Evolutionary conservation across 2,797 vertebrate genomes (phyloP).

Genomic region (Muraenolepis orangiensis): DNA sequence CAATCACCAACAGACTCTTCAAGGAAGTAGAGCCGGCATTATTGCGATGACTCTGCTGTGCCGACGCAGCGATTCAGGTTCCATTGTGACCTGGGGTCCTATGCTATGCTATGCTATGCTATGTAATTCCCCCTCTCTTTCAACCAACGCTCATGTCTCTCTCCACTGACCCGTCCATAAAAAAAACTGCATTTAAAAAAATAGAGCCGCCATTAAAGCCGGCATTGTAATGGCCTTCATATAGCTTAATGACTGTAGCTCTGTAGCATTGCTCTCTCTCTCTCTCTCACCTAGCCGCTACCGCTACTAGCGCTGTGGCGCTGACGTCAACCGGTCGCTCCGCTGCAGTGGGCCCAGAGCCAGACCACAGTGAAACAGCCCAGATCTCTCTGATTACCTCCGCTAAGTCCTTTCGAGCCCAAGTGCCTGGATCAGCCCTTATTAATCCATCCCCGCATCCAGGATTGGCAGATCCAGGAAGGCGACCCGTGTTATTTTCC

Average conservation of each 20-base stretch:
- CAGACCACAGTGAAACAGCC: slow-evolving; percentile 34
- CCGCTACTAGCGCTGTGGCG: slow-evolving; percentile 17
- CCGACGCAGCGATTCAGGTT: background rate
- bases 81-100: background rate
- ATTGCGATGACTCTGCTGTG: slow-evolving; percentile 2
- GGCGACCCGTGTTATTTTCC: slow-evolving; percentile 40
- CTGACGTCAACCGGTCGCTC: slow-evolving; percentile 42
- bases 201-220: background rate
- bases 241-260: background rate
- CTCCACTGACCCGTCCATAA: background rate
- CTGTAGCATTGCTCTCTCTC: background rate
- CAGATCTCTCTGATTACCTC: slow-evolving; percentile 42
- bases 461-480: slow-evolving; percentile 34
- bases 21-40: slow-evolving; percentile 18
- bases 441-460: slow-evolving; percentile 54
- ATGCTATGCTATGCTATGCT: background rate
- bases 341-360: slow-evolving; percentile 19
- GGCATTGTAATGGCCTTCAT: background rate
- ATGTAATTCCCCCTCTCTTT: background rate
- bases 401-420: slow-evolving; percentile 30
- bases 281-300: background rate
- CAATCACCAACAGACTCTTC: slow-evolving; percentile 14
- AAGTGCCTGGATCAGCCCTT: slow-evolving; percentile 50
- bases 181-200: too few relatives aligned
- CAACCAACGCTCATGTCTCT: background rate